Evolutionary conservation across 2,113 vertebrate genomes (phyloP).

Genomic region (Rhinogobius similis): DNA sequence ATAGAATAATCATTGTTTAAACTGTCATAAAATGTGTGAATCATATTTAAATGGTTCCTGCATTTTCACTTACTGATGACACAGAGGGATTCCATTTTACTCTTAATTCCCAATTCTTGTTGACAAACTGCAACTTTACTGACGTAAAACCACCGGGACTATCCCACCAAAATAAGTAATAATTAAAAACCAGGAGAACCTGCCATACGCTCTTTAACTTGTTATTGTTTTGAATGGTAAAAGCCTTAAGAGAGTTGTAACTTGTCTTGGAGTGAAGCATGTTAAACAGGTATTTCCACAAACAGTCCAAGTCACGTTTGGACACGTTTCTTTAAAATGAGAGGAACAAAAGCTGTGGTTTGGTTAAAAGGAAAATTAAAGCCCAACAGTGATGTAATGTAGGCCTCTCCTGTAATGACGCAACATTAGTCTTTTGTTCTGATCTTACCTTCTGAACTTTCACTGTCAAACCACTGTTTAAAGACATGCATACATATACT

Average conservation of each 20-base stretch:
- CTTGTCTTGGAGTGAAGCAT: slow-evolving; percentile 32
- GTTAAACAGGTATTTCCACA: slow-evolving; percentile 37
- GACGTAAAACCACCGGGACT: no score
- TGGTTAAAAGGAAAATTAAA: slow-evolving; percentile 4
- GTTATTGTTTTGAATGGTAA: background rate
- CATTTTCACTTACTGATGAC: no score
- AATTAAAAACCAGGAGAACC: no score
- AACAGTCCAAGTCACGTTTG: slow-evolving; percentile 28
- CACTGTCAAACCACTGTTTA: background rate
- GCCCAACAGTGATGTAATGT: background rate
- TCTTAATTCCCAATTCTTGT: no score
- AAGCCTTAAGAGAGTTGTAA: background rate
- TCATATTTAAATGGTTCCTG: no score
- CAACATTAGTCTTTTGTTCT: background rate
- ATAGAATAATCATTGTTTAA: no score
- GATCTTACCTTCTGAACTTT: background rate
- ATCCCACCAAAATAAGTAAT: no score
- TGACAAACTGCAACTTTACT: no score
- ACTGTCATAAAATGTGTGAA: no score
- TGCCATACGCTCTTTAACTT: no score
- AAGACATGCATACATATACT: background rate
- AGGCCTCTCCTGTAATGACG: background rate
- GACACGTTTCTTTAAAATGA: slow-evolving; percentile 9
- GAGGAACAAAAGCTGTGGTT: background rate
- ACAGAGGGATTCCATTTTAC: no score